Percentiles rank a stretch among this genome's conserved stretches.
Evolutionary conservation across 1,140 invertebrate genomes (phyloP).

Genomic region (Acyrthosiphon pisum): DNA sequence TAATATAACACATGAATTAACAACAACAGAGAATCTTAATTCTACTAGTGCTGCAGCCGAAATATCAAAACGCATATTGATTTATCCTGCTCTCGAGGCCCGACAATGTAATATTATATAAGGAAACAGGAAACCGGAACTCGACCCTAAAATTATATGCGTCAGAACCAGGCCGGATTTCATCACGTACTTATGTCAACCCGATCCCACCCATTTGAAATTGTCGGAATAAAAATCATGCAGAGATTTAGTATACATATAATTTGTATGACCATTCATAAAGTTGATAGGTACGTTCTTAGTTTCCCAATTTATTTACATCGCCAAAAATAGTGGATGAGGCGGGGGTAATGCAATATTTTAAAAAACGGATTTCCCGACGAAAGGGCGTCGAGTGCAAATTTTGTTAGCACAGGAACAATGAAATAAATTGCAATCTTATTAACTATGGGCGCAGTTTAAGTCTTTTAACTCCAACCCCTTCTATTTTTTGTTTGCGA

Average conservation of each 20-base stretch:
- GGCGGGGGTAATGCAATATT: too few relatives aligned
- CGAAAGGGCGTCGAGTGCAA: not conserved
- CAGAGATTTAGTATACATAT: not conserved
- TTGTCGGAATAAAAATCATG: not conserved
- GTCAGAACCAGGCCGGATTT: not conserved
- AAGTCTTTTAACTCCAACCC: too few relatives aligned
- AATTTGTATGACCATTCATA: not conserved
- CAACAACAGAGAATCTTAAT: not conserved
- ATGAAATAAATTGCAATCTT: not conserved
- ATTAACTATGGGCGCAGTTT: not conserved
- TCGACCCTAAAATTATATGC: not conserved
- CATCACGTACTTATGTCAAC: not conserved
- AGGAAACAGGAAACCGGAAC: constrained; percentile 11
- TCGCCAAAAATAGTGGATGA: not conserved
- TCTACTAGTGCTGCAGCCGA: not conserved
- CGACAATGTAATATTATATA: not conserved
- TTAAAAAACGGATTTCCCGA: not conserved
- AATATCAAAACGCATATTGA: not conserved
- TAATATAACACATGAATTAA: not conserved
- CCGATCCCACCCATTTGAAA: not conserved
- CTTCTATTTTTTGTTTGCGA: too few relatives aligned
- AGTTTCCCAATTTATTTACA: not conserved
- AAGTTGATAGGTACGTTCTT: not conserved
- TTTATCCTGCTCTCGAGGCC: not conserved
- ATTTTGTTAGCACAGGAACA: not conserved